Conservation (phyloP, 2,888 invertebrate species). For the Pardosa pseudoannulata region DNA sequence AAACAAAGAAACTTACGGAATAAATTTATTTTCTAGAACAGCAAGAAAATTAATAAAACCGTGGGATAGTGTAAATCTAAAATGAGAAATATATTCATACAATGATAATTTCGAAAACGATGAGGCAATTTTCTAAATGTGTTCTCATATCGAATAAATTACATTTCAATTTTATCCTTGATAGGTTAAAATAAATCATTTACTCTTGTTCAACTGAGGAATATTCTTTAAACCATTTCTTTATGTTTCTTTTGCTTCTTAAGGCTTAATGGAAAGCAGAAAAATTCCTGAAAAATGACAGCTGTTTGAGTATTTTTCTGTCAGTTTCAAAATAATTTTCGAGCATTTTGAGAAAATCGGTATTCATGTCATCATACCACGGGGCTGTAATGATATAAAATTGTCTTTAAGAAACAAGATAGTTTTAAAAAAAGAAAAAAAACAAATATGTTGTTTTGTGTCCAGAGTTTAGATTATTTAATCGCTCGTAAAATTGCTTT, state of each 20-base stretch:
- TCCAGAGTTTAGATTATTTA: background rate
- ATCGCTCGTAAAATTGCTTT: background rate
- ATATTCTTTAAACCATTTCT: background rate
- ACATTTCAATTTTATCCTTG: background rate
- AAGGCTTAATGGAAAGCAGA: constrained; percentile 22
- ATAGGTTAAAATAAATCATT: background rate
- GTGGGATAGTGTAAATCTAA: no score
- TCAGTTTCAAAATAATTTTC: constrained; percentile 4
- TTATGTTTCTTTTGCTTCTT: background rate
- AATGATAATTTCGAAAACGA: no score
- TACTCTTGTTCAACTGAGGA: background rate
- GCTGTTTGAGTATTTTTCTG: constrained; percentile 2
- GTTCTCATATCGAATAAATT: no score
- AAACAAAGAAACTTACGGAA: no score
- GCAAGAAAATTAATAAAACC: no score
- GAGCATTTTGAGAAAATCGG: background rate
- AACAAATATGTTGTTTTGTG: background rate
- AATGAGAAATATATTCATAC: no score
- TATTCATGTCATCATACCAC: background rate
- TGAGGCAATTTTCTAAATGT: no score
- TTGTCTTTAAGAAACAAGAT: background rate
- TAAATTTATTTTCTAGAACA: no score
- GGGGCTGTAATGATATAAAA: background rate
- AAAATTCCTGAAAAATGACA: background rate
- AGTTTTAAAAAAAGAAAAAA: background rate